Base-by-base conservation (phyloP, 2,113 vertebrate species). In the Cairina moschata region DNA sequence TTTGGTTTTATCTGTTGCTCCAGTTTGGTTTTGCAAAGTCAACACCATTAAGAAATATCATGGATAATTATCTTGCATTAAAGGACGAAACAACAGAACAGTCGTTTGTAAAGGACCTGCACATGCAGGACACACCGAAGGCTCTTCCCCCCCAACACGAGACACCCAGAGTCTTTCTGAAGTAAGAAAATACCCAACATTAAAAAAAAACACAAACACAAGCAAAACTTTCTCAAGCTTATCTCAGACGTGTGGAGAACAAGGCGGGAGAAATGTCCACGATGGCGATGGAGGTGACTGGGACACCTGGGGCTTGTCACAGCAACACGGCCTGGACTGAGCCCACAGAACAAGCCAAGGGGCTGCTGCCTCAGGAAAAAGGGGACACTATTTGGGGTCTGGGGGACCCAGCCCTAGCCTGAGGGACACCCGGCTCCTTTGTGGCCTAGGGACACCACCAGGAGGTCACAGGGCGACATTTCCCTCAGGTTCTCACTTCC, bases 381-480 rank as follows among this genome's bases (percentile, higher is more conserved):
- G 44, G 6, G 17, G 11, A 13, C 5, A 46, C 32, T 13, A 25
- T 9, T 17, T 5, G 25, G 31, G 52, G 52, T 14, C 25, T 5
- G 46, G 11, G 29, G 55, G 26, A 52, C 25, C 17, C 38, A 15
- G 46, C 60, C 75, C 60, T 12, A 25, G 46, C 31, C 44, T 17
- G 11, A 28, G 28, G 32, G 18, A 25, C 48, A 12, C 31, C 4
- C 25, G 32, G 16, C 28, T 54, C 42, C 66, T 26, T 44, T 23
- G 2, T n/a, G 40, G 52, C 17, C 29, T 9, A 9, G 28, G 69
- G 26, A 9, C 23, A 6, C 58, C 5, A 18, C 38, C 17, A 6
- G n/a, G 36, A 68, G 6, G 31, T 18, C 31, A n/a, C 56, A 11
- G 1, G 46, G 52, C 5, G 17, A 23, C 3, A 0, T 1, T 1